These are phyloP conservation scores for Drosophila monieri DNA, from an alignment of 2,888 invertebrate species.

Conservation along the genomic window DNA sequence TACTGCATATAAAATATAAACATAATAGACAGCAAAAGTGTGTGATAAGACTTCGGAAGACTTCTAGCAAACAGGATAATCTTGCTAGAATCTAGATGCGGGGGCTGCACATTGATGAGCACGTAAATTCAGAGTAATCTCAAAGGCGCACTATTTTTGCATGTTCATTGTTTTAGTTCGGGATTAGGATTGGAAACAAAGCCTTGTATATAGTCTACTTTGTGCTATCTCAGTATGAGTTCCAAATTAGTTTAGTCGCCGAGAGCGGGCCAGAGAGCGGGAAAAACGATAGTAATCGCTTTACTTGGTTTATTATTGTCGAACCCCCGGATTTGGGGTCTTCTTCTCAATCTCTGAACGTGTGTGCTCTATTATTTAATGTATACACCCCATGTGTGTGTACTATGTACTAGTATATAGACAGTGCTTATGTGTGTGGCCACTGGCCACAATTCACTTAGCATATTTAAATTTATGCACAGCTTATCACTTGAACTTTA, in stretches of 20 bases:
- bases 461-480: constrained; percentile 75
- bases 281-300: background rate
- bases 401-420: constrained; percentile 10
- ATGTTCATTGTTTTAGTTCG: constrained; percentile 39
- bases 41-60: constrained; percentile 24
- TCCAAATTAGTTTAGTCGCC: constrained; percentile 37
- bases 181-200: constrained; percentile 28
- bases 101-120: constrained; percentile 34
- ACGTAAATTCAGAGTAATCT: constrained; percentile 25
- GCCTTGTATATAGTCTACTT: constrained; percentile 25
- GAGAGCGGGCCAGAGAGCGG: background rate
- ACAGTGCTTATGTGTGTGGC: constrained; percentile 29
- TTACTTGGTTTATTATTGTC: constrained; percentile 37
- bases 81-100: constrained; percentile 4
- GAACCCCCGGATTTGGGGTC: constrained; percentile 25
- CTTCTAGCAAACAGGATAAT: constrained; percentile 19
- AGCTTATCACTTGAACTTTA: constrained; percentile 78
- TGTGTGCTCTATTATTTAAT: constrained; percentile 51
- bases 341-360: constrained; percentile 30
- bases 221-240: constrained; percentile 1
- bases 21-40: constrained; percentile 44
- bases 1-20: constrained; percentile 26
- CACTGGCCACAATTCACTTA: constrained; percentile 70
- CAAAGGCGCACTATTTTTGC: constrained; percentile 10
- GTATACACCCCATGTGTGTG: constrained; percentile 18